Conservation (phyloP, 2,113 vertebrate genomes). For the Psettodes erumei region DNA sequence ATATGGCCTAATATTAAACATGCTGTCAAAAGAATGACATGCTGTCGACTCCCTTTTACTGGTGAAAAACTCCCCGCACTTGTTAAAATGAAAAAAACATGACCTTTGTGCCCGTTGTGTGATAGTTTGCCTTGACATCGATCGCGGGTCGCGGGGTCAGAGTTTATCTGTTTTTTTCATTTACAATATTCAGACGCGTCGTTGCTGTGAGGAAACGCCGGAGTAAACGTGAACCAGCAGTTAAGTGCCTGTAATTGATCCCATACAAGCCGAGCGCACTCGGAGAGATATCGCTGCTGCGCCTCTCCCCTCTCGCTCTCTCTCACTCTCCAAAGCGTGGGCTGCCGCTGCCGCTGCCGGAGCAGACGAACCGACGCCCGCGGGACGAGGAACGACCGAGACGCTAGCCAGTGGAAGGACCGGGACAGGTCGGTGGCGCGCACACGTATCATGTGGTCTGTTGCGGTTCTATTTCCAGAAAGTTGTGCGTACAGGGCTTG, state of each 20-base stretch:
- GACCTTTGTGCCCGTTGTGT: slow-evolving; percentile 6
- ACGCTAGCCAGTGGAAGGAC: too few species aligned
- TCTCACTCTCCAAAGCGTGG: too few species aligned
- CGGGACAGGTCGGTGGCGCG: too few species aligned
- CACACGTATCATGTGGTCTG: too few species aligned
- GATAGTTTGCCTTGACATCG: background rate
- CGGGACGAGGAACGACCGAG: background rate
- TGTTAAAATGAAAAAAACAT: background rate
- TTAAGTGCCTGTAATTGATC: slow-evolving; percentile 40
- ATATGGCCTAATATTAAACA: too few species aligned
- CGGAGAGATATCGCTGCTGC: slow-evolving; percentile 6
- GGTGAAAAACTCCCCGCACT: too few species aligned
- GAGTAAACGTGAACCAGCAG: slow-evolving; percentile 11
- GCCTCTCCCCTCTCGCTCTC: too few species aligned
- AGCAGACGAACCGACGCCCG: background rate
- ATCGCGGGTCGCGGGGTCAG: background rate
- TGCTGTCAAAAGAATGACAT: background rate
- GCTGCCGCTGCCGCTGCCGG: background rate
- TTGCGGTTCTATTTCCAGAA: too few species aligned
- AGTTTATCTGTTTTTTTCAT: background rate
- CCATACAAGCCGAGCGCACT: slow-evolving; percentile 45
- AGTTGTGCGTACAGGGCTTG: background rate
- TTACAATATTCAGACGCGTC: background rate
- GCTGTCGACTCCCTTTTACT: background rate
- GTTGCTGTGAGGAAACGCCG: background rate